Percentiles rank a stretch among this genome's conserved stretches.
These are phyloP conservation scores for Mola mola DNA, from an alignment of 2,113 vertebrate species.

Conservation along the genomic window DNA sequence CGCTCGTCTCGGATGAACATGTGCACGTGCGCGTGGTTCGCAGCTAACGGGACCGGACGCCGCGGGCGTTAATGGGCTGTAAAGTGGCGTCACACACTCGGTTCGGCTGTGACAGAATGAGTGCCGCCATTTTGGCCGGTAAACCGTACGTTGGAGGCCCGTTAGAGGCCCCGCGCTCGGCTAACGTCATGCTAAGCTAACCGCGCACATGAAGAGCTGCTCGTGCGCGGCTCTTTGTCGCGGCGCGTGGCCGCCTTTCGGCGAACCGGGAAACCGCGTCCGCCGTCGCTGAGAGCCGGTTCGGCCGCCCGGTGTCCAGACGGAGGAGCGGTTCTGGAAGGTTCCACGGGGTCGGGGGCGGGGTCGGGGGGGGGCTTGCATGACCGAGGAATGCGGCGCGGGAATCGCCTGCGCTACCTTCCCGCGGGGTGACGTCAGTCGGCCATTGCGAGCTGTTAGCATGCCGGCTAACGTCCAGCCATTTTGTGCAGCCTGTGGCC, in stretches of 20 bases:
- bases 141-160: background rate
- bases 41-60: background rate
- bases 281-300: too few relatives aligned
- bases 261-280: background rate
- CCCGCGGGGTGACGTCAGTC: too few relatives aligned
- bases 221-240: slow-evolving; percentile 39
- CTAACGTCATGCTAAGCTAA: background rate
- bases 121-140: too few relatives aligned
- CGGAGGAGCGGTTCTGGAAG: slow-evolving; percentile 50
- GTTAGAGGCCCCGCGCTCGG: background rate
- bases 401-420: too few relatives aligned
- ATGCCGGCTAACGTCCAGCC: slow-evolving; percentile 8
- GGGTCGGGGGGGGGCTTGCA: background rate
- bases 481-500: slow-evolving; percentile 27
- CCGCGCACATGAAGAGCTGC: background rate
- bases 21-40: slow-evolving; percentile 40
- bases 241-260: slow-evolving; percentile 9
- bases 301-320: too few relatives aligned
- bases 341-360: slow-evolving; percentile 38
- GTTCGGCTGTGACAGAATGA: background rate
- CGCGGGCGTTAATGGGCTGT: background rate
- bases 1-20: background rate
- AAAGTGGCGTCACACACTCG: background rate
- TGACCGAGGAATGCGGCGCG: too few relatives aligned
- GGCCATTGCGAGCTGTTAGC: background rate